These are phyloP conservation scores for Dendropsophus ebraccatus DNA, from an alignment of 2,113 vertebrate species.

Conservation along the genomic window DNA sequence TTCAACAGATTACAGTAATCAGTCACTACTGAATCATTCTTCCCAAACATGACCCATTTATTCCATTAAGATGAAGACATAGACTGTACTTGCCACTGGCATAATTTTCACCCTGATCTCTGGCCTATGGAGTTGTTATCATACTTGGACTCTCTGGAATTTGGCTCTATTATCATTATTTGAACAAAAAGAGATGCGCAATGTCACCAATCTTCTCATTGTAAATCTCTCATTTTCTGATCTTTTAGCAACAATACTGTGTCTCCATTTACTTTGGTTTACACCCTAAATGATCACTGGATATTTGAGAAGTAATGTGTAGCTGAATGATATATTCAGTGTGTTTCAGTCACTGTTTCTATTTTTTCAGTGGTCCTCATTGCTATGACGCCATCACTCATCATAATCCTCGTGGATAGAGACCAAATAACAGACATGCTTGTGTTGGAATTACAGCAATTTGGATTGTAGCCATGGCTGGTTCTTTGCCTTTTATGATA, in stretches of 20 bases:
- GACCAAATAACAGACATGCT: slow-evolving; percentile 82
- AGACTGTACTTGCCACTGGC: slow-evolving; percentile 76
- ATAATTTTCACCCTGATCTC: slow-evolving; percentile 79
- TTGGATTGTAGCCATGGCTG: slow-evolving; percentile 79
- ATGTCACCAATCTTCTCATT: slow-evolving; percentile 88
- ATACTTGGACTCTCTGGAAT: slow-evolving; percentile 86
- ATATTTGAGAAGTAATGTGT: slow-evolving; percentile 86
- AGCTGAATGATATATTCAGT: slow-evolving; percentile 84
- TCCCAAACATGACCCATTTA: slow-evolving; percentile 62
- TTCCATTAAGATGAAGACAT: slow-evolving; percentile 68
- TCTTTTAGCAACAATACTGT: slow-evolving; percentile 83
- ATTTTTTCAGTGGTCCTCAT: slow-evolving; percentile 88
- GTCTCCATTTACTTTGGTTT: slow-evolving; percentile 86
- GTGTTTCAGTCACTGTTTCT: slow-evolving; percentile 83
- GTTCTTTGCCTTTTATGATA: slow-evolving; percentile 82
- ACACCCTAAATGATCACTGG: slow-evolving; percentile 91
- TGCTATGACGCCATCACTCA: slow-evolving; percentile 84
- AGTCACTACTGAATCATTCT: slow-evolving; percentile 63
- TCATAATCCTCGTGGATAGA: slow-evolving; percentile 87
- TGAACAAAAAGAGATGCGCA: slow-evolving; percentile 87
- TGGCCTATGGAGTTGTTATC: slow-evolving; percentile 83
- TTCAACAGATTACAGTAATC: slow-evolving; percentile 67
- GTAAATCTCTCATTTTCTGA: slow-evolving; percentile 89
- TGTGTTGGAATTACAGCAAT: slow-evolving; percentile 81
- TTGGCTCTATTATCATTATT: slow-evolving; percentile 82